A percentile compares a stretch with the other conserved stretches of the same genome.
Evolutionary conservation across 2,888 invertebrate genomes (phyloP).

Genomic region (Chironomus riparius): DNA sequence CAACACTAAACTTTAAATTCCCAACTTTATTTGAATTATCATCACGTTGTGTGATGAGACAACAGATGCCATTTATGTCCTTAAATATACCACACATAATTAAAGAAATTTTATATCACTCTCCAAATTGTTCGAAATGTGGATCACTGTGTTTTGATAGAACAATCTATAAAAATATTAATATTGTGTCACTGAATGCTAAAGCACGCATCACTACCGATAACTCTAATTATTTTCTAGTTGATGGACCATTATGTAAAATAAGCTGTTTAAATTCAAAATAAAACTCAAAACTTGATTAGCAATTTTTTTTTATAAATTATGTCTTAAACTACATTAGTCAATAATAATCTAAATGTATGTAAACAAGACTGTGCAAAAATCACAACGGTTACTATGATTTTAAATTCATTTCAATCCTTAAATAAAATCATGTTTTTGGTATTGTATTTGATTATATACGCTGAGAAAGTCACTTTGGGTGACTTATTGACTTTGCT

Average conservation of each 20-base stretch:
- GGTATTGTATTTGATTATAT: too few species aligned
- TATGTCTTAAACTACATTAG: too few species aligned
- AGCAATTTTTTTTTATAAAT: too few species aligned
- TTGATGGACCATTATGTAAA: constrained; percentile 7
- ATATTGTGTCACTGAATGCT: neutral
- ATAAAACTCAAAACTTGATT: neutral
- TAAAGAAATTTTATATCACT: constrained; percentile 5
- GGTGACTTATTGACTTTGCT: too few species aligned
- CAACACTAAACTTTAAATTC: neutral
- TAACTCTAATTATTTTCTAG: neutral
- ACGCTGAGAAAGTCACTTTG: too few species aligned
- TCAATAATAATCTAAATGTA: too few species aligned
- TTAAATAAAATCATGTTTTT: too few species aligned
- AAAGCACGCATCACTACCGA: neutral
- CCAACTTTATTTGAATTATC: constrained; percentile 10
- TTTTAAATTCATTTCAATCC: too few species aligned
- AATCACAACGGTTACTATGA: too few species aligned
- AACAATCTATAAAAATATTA: neutral
- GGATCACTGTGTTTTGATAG: constrained; percentile 1
- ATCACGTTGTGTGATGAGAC: neutral
- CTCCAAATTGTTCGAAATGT: neutral
- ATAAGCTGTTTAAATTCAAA: neutral
- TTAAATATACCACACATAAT: constrained; percentile 2
- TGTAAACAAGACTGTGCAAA: too few species aligned
- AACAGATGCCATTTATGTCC: constrained; percentile 1